These are phyloP conservation scores for Zelostemma sp. DNA, from an alignment of 1,140 invertebrate genomes.

Conservation along the genomic window DNA sequence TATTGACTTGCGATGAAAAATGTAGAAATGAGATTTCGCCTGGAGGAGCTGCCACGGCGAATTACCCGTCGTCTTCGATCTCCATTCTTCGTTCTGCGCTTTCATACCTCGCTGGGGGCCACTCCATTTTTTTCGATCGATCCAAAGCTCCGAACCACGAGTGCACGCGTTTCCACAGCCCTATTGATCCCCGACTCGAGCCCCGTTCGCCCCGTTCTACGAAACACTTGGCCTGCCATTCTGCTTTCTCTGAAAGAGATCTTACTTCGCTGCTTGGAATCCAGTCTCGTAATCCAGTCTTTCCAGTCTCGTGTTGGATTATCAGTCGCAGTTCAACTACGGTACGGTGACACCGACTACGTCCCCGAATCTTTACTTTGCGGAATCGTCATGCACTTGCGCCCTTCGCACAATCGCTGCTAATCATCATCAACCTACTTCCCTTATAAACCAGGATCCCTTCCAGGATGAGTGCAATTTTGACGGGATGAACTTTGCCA, in stretches of 20 bases:
- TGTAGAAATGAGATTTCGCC: background rate
- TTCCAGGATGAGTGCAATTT: background rate
- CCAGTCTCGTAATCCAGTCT: too few relatives aligned
- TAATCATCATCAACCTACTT: background rate
- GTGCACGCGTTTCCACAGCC: slow-evolving; percentile 22
- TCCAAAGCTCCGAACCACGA: slow-evolving; percentile 9
- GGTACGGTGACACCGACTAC: slow-evolving; percentile 48
- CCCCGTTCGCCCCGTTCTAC: slow-evolving; percentile 10
- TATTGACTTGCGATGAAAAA: background rate
- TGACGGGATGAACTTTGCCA: background rate
- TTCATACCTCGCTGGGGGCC: background rate
- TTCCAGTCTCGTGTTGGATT: slow-evolving; percentile 14
- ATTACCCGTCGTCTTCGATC: background rate
- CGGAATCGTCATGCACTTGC: slow-evolving; percentile 47
- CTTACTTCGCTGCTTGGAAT: too few relatives aligned
- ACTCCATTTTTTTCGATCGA: slow-evolving; percentile 7
- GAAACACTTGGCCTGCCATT: slow-evolving; percentile 16
- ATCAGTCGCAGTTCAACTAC: slow-evolving; percentile 22
- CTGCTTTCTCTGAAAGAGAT: slow-evolving; percentile 9
- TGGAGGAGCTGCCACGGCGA: too few relatives aligned
- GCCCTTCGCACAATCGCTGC: slow-evolving; percentile 12
- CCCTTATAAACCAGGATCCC: background rate
- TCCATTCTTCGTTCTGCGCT: background rate
- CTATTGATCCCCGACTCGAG: slow-evolving; percentile 26
- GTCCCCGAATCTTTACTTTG: slow-evolving; percentile 37